Evolutionary conservation across 2,797 vertebrate genomes (phyloP).

Genomic region (Sebastes nivosus): DNA sequence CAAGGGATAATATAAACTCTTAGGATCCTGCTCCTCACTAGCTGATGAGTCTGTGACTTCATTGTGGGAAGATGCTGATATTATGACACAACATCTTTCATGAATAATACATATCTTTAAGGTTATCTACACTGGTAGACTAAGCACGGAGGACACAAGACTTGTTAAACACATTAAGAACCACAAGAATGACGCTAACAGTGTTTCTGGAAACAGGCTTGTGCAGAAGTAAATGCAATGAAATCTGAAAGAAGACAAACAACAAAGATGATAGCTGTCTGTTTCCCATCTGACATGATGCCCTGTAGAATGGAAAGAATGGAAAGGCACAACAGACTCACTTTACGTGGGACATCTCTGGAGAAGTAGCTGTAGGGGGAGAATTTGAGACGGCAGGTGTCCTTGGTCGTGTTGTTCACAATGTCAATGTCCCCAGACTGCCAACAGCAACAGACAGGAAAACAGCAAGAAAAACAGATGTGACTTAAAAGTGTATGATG

Average conservation of each 20-base stretch:
- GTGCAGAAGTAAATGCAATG: background rate
- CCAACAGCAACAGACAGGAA: slow-evolving; percentile 74
- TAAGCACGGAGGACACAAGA: background rate
- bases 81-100: background rate
- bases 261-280: background rate
- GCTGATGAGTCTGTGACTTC: background rate
- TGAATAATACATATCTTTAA: background rate
- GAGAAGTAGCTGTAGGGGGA: slow-evolving; percentile 98
- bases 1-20: background rate
- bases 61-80: background rate
- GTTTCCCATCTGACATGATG: background rate
- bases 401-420: slow-evolving; percentile 93
- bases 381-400: slow-evolving; percentile 94
- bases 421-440: slow-evolving; percentile 98
- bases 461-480: slow-evolving; percentile 5
- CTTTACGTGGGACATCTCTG: slow-evolving; percentile 93
- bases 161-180: background rate
- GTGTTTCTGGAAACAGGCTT: background rate
- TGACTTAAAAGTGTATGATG: background rate
- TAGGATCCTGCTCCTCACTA: background rate
- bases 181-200: background rate
- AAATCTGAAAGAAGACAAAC: background rate
- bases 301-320: background rate
- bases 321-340: slow-evolving; percentile 55
- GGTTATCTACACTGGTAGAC: background rate